Conservation (phyloP, 2,113 vertebrate species). For the Vimba vimba region DNA sequence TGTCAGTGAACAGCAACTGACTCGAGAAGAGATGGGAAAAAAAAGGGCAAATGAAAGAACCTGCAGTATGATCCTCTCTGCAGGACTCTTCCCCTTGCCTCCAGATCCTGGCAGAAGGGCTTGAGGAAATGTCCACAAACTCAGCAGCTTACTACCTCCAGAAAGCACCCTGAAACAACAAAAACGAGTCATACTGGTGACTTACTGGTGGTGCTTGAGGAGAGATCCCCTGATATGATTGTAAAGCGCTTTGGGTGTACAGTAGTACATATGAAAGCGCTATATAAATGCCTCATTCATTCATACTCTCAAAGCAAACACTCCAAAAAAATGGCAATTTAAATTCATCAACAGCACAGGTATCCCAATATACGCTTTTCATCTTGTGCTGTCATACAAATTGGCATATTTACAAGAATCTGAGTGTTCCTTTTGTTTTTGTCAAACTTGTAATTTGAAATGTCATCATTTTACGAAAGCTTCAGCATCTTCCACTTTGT, state of each 20-base stretch:
- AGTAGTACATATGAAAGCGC: no score
- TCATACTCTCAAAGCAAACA: no score
- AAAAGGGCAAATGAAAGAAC: conserved; percentile 65
- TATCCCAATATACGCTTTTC: not conserved
- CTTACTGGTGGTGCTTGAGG: no score
- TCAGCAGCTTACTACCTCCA: conserved; percentile 85
- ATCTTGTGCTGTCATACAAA: not conserved
- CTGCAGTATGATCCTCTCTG: conserved; percentile 90
- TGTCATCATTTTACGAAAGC: no score
- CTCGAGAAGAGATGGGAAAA: no score
- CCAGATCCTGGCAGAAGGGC: conserved; percentile 63
- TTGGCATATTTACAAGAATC: not conserved
- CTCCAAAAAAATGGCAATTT: no score
- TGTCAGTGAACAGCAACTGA: not conserved
- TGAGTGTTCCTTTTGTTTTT: not conserved
- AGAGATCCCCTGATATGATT: no score
- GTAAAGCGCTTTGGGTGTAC: no score
- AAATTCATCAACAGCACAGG: not conserved
- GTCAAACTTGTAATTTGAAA: not conserved
- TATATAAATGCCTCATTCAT: no score
- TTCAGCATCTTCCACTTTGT: no score
- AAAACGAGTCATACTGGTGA: no score
- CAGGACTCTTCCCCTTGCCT: conserved; percentile 75
- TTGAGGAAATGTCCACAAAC: conserved; percentile 85
- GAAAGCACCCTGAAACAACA: conserved; percentile 80